Percentiles rank a stretch among this genome's conserved stretches.
Conservation (phyloP, 1,140 invertebrate species). For the Drosophila rufa region DNA sequence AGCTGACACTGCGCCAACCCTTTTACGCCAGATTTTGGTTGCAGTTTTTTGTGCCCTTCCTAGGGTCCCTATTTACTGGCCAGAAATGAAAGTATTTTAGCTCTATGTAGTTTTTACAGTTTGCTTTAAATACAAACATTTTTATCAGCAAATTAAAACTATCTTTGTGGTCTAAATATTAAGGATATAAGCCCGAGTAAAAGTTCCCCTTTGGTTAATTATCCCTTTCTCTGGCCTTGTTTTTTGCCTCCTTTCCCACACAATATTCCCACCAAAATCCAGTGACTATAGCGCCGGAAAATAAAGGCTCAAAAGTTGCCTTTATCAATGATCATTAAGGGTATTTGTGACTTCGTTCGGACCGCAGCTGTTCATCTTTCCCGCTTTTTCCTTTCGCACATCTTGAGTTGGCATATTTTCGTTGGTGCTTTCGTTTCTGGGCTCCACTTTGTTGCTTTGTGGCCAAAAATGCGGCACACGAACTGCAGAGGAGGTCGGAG, state of each 20-base stretch:
- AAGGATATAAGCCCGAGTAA: background rate
- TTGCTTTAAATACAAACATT: background rate
- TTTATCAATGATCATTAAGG: conserved; percentile 41
- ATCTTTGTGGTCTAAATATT: background rate
- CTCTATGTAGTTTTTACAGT: background rate
- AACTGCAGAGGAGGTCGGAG: background rate
- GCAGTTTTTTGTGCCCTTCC: background rate
- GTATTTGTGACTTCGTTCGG: conserved; percentile 32
- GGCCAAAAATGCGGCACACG: conserved; percentile 54
- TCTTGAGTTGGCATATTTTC: conserved; percentile 52
- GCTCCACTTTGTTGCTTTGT: conserved; percentile 39
- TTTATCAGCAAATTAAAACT: background rate
- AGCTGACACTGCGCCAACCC: conserved; percentile 25
- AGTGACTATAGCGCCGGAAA: background rate
- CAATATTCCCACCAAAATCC: conserved; percentile 5
- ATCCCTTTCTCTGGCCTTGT: background rate
- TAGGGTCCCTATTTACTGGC: background rate
- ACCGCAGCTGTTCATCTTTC: conserved; percentile 31
- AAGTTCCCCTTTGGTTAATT: background rate
- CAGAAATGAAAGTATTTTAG: background rate
- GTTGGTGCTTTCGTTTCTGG: conserved; percentile 16
- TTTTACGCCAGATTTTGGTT: conserved; percentile 18
- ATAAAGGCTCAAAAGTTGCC: conserved; percentile 28
- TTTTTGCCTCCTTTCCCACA: background rate
- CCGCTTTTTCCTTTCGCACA: conserved; percentile 15